These are phyloP conservation scores for Agriopis marginaria DNA, from an alignment of 2,888 invertebrate genomes.

Conservation along the genomic window DNA sequence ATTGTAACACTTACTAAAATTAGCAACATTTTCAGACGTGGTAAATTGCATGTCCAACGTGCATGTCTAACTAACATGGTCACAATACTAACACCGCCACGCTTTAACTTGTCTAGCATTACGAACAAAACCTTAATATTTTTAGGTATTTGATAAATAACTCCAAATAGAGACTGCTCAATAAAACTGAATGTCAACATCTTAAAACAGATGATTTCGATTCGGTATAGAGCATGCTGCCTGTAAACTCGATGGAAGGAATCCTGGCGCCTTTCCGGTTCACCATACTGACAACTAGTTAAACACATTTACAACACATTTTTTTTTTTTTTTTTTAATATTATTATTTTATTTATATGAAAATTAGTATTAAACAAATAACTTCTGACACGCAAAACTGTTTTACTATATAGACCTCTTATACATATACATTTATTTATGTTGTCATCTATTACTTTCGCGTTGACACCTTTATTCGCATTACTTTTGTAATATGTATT, in stretches of 20 bases:
- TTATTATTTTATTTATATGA: constrained; percentile 16
- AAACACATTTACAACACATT: too few species aligned
- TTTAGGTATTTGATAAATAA: constrained; percentile 8
- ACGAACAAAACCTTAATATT: neutral
- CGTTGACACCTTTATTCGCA: constrained; percentile 10
- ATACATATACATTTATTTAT: constrained; percentile 5
- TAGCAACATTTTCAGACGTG: constrained; percentile 6
- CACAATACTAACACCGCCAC: neutral
- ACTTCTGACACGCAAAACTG: constrained; percentile 11
- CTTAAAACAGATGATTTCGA: constrained; percentile 21
- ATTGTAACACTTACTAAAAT: constrained; percentile 3
- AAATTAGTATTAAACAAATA: neutral
- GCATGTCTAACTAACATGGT: neutral
- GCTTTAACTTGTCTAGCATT: neutral
- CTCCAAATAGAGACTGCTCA: neutral
- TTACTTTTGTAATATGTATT: neutral
- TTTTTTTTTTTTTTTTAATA: too few species aligned
- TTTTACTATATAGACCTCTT: constrained; percentile 3
- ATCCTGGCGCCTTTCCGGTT: constrained; percentile 4
- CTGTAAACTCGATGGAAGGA: constrained; percentile 14
- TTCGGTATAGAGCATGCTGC: constrained; percentile 18
- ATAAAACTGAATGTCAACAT: constrained; percentile 10
- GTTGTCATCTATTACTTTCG: constrained; percentile 1
- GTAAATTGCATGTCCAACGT: neutral
- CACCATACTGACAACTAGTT: neutral